Base-by-base conservation (phyloP, 2,888 invertebrate species). In the Dryocosmus kuriphilus region DNA sequence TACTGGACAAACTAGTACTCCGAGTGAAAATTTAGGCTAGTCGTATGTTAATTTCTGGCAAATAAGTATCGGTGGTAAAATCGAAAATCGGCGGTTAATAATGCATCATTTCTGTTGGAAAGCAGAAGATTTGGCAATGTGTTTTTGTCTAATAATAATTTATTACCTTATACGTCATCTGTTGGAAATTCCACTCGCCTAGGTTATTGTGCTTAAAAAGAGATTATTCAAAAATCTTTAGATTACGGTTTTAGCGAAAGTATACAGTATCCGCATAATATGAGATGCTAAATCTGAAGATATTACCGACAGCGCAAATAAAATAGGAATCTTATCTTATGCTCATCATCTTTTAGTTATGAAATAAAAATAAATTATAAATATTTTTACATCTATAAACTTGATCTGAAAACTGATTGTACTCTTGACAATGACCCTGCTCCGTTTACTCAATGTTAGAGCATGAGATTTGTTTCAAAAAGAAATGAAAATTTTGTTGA, bases 11-110 rank as follows among this genome's bases (percentile, higher is more conserved):
- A 83, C 87, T 84, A 82, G 87, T 85, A 82, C 79, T 79, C 81
- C 80, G 77, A 83, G 88, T 86, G 87, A 89, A 89, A 90, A 90
- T 89, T 90, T 89, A 89, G 89, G 89, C 88, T 89, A 86, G 82
- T 80, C 80, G 84, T 87, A 87, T 89, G 88, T 85, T 87, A 88
- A 89, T 88, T 86, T 76, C 79, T 55, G 63, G 73, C 79, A 73
- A 82, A 77, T 46, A 62, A 51, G 61, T 27, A 24, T 46, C 38
- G 60, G 32, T 11, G 11, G 19, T 35, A 74, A 55, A 60, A 65
- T 41, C 35, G 46, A 46, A 60, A 32, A 22, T 22, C 38, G n/a
- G 14, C n/a, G 30, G 30, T 71, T 71, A 24, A 74, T 24, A 32
- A 32, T 19, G 6, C 16, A 65, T 65, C 16, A 65, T 35, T 51